Percentiles rank a stretch among this genome's conserved stretches.
Conservation (phyloP, 2,797 vertebrate genomes). For the Picus viridis region DNA sequence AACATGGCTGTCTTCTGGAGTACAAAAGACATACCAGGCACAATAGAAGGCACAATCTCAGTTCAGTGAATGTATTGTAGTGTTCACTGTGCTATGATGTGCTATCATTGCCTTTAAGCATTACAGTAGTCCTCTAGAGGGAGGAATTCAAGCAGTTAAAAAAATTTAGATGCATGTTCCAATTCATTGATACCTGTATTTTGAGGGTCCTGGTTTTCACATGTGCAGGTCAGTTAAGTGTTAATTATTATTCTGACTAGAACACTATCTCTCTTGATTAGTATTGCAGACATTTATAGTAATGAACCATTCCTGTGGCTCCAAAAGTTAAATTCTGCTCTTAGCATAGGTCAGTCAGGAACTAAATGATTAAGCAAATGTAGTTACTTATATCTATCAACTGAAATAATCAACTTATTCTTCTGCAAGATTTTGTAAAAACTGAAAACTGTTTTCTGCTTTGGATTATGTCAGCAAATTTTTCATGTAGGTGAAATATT, state of each 20-base stretch:
- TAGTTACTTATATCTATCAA: not conserved
- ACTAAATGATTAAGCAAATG: not conserved
- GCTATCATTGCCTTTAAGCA: not conserved
- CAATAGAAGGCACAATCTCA: not conserved
- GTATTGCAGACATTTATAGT: conserved; percentile 37
- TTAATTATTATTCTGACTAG: conserved; percentile 46
- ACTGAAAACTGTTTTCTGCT: not conserved
- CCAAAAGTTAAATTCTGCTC: conserved; percentile 6
- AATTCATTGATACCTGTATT: not conserved
- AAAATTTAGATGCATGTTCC: not conserved
- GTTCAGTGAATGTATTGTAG: not conserved
- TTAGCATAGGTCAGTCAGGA: not conserved
- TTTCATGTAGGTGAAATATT: not conserved
- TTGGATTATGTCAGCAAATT: not conserved
- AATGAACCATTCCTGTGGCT: conserved; percentile 9
- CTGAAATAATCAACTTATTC: not conserved
- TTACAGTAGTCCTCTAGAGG: not conserved
- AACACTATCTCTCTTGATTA: conserved; percentile 35
- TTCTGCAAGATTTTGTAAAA: not conserved
- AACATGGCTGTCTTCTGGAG: not conserved
- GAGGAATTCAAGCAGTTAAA: not conserved
- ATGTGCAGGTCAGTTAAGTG: conserved; percentile 33
- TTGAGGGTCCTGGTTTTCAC: conserved; percentile 25
- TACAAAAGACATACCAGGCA: not conserved
- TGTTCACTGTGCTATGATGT: not conserved